Base-by-base conservation (phyloP, 2,888 invertebrate species). In the Ennomos erosarius region DNA sequence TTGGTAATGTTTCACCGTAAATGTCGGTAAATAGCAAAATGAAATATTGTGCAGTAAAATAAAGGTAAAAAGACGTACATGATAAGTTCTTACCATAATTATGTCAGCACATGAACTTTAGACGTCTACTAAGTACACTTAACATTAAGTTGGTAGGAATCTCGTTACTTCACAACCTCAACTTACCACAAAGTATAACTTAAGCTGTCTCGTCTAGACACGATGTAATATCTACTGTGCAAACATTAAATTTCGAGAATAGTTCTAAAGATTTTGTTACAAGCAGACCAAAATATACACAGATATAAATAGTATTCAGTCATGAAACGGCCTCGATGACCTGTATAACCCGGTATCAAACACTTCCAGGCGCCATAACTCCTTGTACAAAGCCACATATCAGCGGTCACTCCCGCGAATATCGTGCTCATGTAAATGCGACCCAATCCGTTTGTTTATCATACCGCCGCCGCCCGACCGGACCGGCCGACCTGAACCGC, bases 401-500 rank as follows among this genome's bases (percentile, higher is more conserved):
- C 57, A 55, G 46, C 60, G 49, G 57, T 42, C 56, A 51, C 33
- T 38, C 13, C 13, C 40, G 46, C 46, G 40, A 50, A 50, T 56
- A 56, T 46, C 36, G 45, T 47, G 35, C 38, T 38, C 53, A 53
- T 56, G 60, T 56, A 46, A 65, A 62, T 65, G 58, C 26, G 55
- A 34, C 43, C 34, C 36, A 52, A 50, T 62, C 62, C 51, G 64
- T 56, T 55, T 54, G 68, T 59, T 67, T 65, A 67, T 63, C 55
- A 52, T 52, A 57, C 59, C 44, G 46, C 52, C 53, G 46, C 51
- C 51, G 39, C 33, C 11, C 48, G 48, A 5, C 43, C 36, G 12
- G 10, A 9, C 45, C 46, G 13, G 13, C 45, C 38, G n/a, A 12
- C 26, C 44, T 36, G 11, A n/a, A 1, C 50, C 45, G 38, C 48